Evolutionary conservation across 1,140 invertebrate species (phyloP), one percentile per base, ranked within the genome.

Genomic region (Berghia stephanieae): DNA sequence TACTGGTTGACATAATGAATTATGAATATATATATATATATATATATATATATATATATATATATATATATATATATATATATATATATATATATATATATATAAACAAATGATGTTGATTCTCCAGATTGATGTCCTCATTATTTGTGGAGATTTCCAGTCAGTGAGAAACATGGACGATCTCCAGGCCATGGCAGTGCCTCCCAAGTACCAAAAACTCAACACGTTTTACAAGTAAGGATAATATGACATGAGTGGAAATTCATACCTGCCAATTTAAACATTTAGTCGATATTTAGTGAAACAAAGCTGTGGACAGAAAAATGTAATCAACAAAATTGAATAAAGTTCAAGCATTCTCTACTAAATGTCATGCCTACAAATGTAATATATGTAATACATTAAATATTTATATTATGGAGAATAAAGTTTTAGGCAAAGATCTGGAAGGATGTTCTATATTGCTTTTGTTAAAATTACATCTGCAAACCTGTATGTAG

Each of bases 121-220:
- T 36, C 27, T 57, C 38, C 42, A 78, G 77, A 57, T 92, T 67
- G 97, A 99, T 91, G 90, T 99, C 34, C 90, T 99, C 3, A 92
- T 99, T 42, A 98, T 98, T 85, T 99, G 98, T 91, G 98, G 98
- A 0, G 98, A 99, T 91, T 99, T 99, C 90, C 97, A 99, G 91
- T 92, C 91, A 13, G 89, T 91, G 0, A 83, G 92, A 36, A 92
- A 92, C 85, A 83, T 83, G 74, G 81, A 90, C 90, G 89, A 93
- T 91, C 86, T 99, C 31, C 88, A 92, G 66, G 95, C 95, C 79
- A 98, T 99, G 96, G 96, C 97, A 38, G 94, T 97, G 21, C 96
- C 97, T n/a, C 91, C 92, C 52, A 99, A 99, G 90, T 99, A 95
- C 89, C 92, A 94, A 83, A 89, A 94, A 80, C 95, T 99, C 89